Evolutionary conservation across 2,113 vertebrate species (phyloP).

Genomic region (Poeciliopsis turrubarensis): DNA sequence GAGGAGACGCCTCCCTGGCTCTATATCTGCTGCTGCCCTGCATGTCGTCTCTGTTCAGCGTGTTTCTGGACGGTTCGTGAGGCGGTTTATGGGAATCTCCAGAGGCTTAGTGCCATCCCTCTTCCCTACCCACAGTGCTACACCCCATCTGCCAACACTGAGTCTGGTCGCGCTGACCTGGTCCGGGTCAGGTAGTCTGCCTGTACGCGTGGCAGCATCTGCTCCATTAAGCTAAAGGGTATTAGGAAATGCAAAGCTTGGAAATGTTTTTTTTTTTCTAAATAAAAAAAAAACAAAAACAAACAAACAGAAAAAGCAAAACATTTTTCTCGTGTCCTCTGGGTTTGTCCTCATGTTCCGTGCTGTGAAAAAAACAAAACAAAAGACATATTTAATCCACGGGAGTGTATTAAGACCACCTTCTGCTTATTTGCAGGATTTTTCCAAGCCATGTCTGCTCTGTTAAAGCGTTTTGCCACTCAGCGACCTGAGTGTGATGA

Average conservation of each 20-base stretch:
- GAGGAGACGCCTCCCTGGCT: background rate
- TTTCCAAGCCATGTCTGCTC: conserved; percentile 14
- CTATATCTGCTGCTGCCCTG: background rate
- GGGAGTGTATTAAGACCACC: background rate
- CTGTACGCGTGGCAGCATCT: conserved; percentile 2
- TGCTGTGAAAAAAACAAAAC: background rate
- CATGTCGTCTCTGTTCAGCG: background rate
- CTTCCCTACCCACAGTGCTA: conserved; percentile 18
- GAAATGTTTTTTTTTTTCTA: background rate
- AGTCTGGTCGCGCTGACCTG: conserved; percentile 5
- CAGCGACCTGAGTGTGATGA: conserved; percentile 10
- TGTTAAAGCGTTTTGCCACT: conserved; percentile 6
- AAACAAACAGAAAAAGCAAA: too few relatives aligned
- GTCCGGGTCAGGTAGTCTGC: conserved; percentile 13
- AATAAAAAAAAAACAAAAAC: too few relatives aligned
- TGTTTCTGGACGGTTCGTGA: conserved; percentile 23
- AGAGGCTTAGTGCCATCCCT: conserved; percentile 55
- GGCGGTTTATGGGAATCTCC: conserved; percentile 52
- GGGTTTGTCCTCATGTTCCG: background rate
- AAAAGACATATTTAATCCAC: background rate
- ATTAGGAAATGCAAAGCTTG: background rate
- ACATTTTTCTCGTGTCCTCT: background rate
- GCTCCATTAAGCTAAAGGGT: background rate
- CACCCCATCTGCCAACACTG: conserved; percentile 55
- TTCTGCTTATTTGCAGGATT: conserved; percentile 11